A percentile compares a stretch with the other conserved stretches of the same genome.
Conservation (phyloP, 2,888 invertebrate genomes). For the Eilema depressum region DNA sequence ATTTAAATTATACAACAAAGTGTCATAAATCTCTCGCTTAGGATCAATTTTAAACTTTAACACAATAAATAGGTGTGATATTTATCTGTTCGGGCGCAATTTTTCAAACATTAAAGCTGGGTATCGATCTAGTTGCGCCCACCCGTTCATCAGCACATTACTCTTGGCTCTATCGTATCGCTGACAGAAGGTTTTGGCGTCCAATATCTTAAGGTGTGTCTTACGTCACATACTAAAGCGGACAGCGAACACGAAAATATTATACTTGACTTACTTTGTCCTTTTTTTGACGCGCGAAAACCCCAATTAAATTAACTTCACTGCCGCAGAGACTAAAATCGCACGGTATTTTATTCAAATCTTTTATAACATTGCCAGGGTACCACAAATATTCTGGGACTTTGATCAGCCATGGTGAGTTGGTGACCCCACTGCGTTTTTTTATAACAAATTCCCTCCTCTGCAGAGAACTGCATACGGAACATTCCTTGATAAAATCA, state of each 20-base stretch:
- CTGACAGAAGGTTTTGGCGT: constrained; percentile 80
- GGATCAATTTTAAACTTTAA: constrained; percentile 37
- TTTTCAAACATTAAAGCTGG: constrained; percentile 56
- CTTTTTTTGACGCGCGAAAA: no score
- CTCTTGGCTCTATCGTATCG: constrained; percentile 72
- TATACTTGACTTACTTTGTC: background rate
- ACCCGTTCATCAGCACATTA: constrained; percentile 68
- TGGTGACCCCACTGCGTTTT: no score
- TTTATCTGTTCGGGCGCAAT: constrained; percentile 43
- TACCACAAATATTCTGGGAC: no score
- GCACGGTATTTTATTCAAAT: no score
- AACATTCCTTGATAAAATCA: no score
- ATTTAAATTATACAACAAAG: constrained; percentile 13
- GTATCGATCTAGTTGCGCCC: constrained; percentile 55
- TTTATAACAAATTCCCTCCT: no score
- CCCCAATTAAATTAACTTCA: no score
- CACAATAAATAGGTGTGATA: constrained; percentile 46
- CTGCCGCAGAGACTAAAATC: no score
- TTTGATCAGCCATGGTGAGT: no score
- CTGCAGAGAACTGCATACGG: no score
- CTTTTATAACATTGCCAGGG: no score
- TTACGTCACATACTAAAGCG: constrained; percentile 43
- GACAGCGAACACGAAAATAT: background rate
- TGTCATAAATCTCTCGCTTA: constrained; percentile 28
- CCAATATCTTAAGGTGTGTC: constrained; percentile 63